A percentile compares a stretch with the other conserved stretches of the same genome.
These are phyloP conservation scores for Myoxocephalus aenaeus DNA, from an alignment of 2,797 vertebrate species.

Conservation along the genomic window DNA sequence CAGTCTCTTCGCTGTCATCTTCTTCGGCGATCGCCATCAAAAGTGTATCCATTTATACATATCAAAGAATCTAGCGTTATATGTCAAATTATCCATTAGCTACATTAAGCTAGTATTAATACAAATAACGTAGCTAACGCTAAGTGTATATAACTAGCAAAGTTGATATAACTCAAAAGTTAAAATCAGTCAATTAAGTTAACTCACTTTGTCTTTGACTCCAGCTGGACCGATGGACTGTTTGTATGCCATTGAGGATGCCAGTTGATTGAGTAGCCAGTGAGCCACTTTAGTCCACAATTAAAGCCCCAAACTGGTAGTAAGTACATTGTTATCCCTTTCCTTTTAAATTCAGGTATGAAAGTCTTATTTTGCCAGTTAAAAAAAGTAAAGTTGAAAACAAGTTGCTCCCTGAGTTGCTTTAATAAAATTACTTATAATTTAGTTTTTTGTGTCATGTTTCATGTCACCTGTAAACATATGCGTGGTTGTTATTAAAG, in stretches of 20 bases:
- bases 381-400: not conserved
- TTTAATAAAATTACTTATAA: too few species aligned
- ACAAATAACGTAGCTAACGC: not conserved
- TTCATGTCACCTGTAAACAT: not conserved
- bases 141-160: too few species aligned
- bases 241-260: not conserved
- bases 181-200: not conserved
- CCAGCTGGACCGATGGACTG: not conserved
- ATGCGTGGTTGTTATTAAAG: too few species aligned
- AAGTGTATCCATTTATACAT: too few species aligned
- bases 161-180: not conserved
- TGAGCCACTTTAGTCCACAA: not conserved
- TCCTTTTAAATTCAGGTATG: not conserved
- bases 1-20: too few species aligned
- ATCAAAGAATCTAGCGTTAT: too few species aligned
- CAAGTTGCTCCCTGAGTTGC: too few species aligned
- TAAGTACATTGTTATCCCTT: not conserved
- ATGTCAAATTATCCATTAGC: too few species aligned
- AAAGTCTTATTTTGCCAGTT: not conserved
- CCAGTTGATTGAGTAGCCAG: not conserved
- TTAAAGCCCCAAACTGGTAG: not conserved
- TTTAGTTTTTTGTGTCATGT: too few species aligned
- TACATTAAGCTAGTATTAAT: not conserved
- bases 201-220: not conserved
- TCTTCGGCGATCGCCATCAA: too few species aligned